Percentiles rank a stretch among this genome's conserved stretches.
Conservation (phyloP, 2,113 vertebrate species). For the Polypterus senegalus region DNA sequence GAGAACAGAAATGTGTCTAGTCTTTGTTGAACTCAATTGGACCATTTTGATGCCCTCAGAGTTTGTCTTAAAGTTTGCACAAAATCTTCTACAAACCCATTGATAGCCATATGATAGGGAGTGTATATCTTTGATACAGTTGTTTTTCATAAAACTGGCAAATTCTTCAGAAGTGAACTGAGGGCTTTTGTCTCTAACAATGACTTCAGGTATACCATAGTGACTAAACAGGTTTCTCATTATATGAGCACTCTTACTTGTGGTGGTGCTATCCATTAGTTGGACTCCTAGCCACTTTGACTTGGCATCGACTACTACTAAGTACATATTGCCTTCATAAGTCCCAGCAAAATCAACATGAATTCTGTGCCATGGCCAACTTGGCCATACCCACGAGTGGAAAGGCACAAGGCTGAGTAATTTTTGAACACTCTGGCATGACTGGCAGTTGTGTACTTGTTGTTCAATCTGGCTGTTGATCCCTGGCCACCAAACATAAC, state of each 20-base stretch:
- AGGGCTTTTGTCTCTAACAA: slow-evolving; percentile 10
- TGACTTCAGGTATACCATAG: slow-evolving; percentile 8
- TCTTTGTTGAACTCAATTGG: background rate
- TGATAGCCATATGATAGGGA: slow-evolving; percentile 11
- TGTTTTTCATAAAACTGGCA: slow-evolving; percentile 4
- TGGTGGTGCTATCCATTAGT: slow-evolving; percentile 14
- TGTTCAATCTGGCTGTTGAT: slow-evolving; percentile 7
- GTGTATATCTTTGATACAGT: slow-evolving; percentile 6
- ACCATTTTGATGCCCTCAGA: background rate
- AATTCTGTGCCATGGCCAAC: slow-evolving; percentile 9
- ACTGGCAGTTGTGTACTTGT: slow-evolving; percentile 2
- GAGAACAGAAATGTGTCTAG: slow-evolving; percentile 6
- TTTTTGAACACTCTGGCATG: slow-evolving; percentile 8
- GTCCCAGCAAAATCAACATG: slow-evolving; percentile 13
- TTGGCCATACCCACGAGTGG: slow-evolving; percentile 11
- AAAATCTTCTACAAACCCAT: slow-evolving; percentile 9
- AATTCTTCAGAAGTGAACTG: slow-evolving; percentile 17
- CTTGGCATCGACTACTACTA: slow-evolving; percentile 14
- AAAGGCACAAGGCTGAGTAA: background rate
- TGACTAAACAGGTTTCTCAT: slow-evolving; percentile 5
- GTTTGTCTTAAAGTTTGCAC: slow-evolving; percentile 16
- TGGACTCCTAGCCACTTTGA: slow-evolving; percentile 17
- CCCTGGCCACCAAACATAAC: slow-evolving; percentile 18
- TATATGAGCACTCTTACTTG: slow-evolving; percentile 8
- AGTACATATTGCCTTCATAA: slow-evolving; percentile 11